These are phyloP conservation scores for Anolis carolinensis DNA, from an alignment of 2,113 vertebrate species.

Conservation along the genomic window DNA sequence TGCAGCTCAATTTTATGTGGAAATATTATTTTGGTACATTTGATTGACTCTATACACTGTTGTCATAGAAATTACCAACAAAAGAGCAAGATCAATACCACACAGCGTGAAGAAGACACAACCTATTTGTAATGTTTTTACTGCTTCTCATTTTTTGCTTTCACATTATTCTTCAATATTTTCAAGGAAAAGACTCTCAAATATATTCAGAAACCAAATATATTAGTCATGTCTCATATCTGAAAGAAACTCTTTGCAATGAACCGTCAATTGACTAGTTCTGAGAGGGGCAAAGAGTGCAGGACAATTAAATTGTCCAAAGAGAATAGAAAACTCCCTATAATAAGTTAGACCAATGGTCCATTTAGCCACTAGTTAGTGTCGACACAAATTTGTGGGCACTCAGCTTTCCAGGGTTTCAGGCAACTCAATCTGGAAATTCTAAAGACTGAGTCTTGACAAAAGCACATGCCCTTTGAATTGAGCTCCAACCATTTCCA, in stretches of 20 bases:
- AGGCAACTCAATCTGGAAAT: background rate
- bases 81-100: constrained; percentile 45
- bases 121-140: constrained; percentile 2
- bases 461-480: background rate
- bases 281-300: background rate
- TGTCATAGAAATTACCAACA: constrained; percentile 40
- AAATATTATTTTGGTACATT: constrained; percentile 32
- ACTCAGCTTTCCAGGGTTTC: no score
- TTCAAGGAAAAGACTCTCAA: constrained; percentile 12
- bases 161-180: constrained; percentile 27
- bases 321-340: background rate
- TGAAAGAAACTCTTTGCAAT: background rate
- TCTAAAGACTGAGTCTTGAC: background rate
- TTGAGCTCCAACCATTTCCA: background rate
- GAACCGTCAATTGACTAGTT: background rate
- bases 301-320: no score
- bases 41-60: constrained; percentile 32
- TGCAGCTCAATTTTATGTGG: background rate
- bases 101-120: constrained; percentile 44
- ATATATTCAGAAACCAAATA: background rate
- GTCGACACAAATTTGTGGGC: no score
- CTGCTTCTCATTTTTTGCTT: constrained; percentile 27
- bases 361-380: no score
- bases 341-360: no score
- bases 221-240: background rate